A percentile compares a stretch with the other conserved stretches of the same genome.
Conservation (phyloP, 2,113 vertebrate species). For the Hippopotamus amphibius region DNA sequence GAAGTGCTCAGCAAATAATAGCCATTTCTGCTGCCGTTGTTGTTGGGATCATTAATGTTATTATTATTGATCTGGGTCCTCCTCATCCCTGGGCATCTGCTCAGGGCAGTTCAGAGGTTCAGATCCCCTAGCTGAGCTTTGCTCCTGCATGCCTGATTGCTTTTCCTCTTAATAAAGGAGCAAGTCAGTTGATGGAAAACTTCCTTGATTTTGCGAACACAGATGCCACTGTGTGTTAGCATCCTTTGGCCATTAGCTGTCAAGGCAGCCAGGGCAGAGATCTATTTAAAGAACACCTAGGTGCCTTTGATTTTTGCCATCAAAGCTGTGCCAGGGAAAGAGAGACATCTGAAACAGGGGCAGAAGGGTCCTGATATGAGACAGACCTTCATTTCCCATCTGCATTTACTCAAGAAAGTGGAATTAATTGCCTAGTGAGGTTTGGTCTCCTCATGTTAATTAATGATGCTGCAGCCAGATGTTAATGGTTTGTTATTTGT, state of each 20-base stretch:
- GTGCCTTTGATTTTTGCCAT: conserved; percentile 1
- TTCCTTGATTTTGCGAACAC: neutral
- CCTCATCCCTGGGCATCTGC: neutral
- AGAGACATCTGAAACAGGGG: neutral
- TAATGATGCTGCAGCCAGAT: neutral
- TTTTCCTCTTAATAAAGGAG: neutral
- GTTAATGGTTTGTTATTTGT: neutral
- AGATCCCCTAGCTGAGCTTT: neutral
- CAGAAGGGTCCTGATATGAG: neutral
- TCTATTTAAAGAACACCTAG: conserved; percentile 69
- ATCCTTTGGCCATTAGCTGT: conserved; percentile 54
- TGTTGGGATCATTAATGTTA: neutral
- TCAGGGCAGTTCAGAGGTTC: neutral
- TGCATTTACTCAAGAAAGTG: neutral
- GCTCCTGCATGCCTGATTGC: neutral
- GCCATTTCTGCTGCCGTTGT: neutral
- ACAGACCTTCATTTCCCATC: neutral
- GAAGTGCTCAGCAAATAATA: neutral
- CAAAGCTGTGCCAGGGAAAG: neutral
- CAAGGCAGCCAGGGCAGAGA: conserved; percentile 36
- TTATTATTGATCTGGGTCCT: neutral
- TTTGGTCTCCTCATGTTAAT: neutral
- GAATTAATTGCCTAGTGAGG: neutral
- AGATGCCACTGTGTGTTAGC: conserved; percentile 47
- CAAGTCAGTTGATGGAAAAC: neutral